Conservation (phyloP, 2,113 vertebrate genomes). For the Morone chrysops region DNA sequence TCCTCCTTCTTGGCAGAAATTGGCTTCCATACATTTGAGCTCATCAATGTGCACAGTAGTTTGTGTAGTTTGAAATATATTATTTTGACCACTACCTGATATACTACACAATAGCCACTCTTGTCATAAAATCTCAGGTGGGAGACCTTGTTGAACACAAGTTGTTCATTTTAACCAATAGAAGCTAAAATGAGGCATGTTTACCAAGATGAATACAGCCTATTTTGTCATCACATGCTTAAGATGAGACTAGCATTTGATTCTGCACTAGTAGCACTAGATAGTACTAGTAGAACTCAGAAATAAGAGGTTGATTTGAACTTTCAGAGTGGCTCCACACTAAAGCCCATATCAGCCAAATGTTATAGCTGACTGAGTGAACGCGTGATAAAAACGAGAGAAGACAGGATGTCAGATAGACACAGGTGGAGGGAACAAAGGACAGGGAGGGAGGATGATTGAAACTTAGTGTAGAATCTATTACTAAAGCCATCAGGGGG, state of each 20-base stretch:
- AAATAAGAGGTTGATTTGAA: not conserved
- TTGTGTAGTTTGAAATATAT: not conserved
- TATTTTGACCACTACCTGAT: not conserved
- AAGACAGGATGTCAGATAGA: conserved; percentile 32
- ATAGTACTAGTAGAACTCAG: too few species aligned
- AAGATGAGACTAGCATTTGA: not conserved
- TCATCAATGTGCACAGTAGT: not conserved
- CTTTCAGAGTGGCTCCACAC: not conserved
- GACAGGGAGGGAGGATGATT: conserved; percentile 33
- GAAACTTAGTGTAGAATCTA: conserved; percentile 53
- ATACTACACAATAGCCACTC: too few species aligned
- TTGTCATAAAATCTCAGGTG: not conserved
- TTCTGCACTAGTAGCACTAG: too few species aligned
- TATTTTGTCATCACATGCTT: not conserved
- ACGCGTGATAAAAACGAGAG: conserved; percentile 28
- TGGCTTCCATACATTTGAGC: not conserved
- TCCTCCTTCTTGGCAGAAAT: not conserved
- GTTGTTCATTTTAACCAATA: not conserved
- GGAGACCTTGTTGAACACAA: not conserved
- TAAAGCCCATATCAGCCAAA: conserved; percentile 7
- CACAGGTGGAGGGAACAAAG: conserved; percentile 50
- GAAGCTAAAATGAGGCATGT: not conserved
- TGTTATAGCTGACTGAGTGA: conserved; percentile 17
- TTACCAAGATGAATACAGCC: not conserved
- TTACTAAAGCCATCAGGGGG: conserved; percentile 59